Percentiles rank a stretch among this genome's conserved stretches.
Evolutionary conservation across 2,113 vertebrate genomes (phyloP).

Genomic region (Toxotes jaculatrix): DNA sequence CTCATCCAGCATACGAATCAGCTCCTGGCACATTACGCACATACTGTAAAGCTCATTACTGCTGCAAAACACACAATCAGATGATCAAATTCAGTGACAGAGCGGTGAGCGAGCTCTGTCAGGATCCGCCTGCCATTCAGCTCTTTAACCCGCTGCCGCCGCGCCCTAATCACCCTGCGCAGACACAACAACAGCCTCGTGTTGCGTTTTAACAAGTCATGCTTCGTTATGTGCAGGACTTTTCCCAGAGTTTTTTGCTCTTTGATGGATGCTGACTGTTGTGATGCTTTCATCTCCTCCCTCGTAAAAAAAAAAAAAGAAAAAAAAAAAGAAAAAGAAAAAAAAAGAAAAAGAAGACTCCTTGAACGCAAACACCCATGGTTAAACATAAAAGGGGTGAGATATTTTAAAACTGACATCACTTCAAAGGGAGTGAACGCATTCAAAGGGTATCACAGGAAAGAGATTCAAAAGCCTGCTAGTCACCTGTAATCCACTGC

Average conservation of each 20-base stretch:
- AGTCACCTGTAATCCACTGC: slow-evolving; percentile 82
- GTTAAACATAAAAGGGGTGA: slow-evolving; percentile 79
- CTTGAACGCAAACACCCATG: slow-evolving; percentile 74
- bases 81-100: slow-evolving; percentile 63
- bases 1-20: slow-evolving; percentile 76
- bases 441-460: slow-evolving; percentile 80
- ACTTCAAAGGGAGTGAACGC: slow-evolving; percentile 79
- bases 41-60: slow-evolving; percentile 79
- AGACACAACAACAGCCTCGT: slow-evolving; percentile 52
- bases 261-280: slow-evolving; percentile 74
- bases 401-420: slow-evolving; percentile 81
- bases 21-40: slow-evolving; percentile 62
- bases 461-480: slow-evolving; percentile 76
- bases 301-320: slow-evolving; percentile 19
- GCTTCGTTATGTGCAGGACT: slow-evolving; percentile 65
- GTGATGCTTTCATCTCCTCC: slow-evolving; percentile 72
- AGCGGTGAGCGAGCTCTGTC: slow-evolving; percentile 42
- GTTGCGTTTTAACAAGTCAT: slow-evolving; percentile 69
- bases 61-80: slow-evolving; percentile 68
- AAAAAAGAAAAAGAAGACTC: slow-evolving; percentile 25
- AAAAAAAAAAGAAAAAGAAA: not conserved
- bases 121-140: slow-evolving; percentile 60
- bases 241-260: slow-evolving; percentile 64
- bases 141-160: slow-evolving; percentile 54
- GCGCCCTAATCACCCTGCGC: slow-evolving; percentile 45